Conservation (phyloP, 2,888 invertebrate genomes). For the Tuberolachnus salignus region DNA sequence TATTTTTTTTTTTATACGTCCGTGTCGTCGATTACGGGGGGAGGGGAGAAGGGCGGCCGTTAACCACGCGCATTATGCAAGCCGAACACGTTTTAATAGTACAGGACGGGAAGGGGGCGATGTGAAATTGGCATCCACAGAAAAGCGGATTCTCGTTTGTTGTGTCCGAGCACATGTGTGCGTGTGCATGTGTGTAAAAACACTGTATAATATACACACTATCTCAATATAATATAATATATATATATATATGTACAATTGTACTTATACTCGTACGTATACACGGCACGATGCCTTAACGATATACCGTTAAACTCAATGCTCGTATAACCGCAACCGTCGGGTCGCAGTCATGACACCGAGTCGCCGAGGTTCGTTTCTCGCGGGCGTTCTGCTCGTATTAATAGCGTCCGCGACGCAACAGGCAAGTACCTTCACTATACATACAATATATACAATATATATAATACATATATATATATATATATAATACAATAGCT, state of each 20-base stretch:
- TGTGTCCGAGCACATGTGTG: not conserved
- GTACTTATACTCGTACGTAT: too few relatives aligned
- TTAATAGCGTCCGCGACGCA: slow-evolving; percentile 10
- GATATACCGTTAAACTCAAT: slow-evolving; percentile 46
- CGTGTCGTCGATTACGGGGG: too few relatives aligned
- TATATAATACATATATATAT: too few relatives aligned
- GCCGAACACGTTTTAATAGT: slow-evolving; percentile 28
- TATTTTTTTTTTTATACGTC: not conserved
- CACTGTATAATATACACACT: too few relatives aligned
- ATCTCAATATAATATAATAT: too few relatives aligned
- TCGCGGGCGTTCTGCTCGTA: slow-evolving; percentile 34
- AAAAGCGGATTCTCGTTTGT: slow-evolving; percentile 40
- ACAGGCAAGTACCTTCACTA: slow-evolving; percentile 47
- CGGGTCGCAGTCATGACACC: slow-evolving; percentile 53
- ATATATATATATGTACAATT: too few relatives aligned
- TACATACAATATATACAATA: too few relatives aligned
- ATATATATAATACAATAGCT: not conserved
- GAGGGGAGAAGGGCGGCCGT: too few relatives aligned
- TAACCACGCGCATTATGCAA: slow-evolving; percentile 4
- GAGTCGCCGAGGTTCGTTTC: slow-evolving; percentile 45
- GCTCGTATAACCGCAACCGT: slow-evolving; percentile 7
- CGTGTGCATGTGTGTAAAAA: not conserved
- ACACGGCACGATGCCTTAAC: not conserved
- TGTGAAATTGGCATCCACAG: slow-evolving; percentile 3
- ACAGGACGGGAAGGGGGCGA: too few relatives aligned